Base-by-base conservation (phyloP, 2,113 vertebrate species). In the Struthidea cinerea region DNA sequence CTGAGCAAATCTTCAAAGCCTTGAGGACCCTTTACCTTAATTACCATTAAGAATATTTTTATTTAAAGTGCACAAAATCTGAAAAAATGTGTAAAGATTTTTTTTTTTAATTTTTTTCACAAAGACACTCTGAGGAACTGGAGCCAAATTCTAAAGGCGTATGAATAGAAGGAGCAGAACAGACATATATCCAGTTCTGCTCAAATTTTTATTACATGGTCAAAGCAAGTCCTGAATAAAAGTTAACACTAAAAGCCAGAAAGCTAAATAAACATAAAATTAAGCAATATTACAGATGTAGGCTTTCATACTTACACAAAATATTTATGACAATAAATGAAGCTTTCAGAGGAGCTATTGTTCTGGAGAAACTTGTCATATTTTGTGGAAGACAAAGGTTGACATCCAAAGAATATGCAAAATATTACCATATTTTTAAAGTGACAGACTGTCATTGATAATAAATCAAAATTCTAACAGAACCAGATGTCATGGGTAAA, bases 161-260 rank as follows among this genome's bases (percentile, higher is more conserved):
- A 81, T 49, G 32, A 91, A 75, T 3, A 70, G 33, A 93, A 89
- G 11, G 9, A 84, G 11, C 4, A 91, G 65, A 86, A 77, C 14
- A 59, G 22, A 17, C 24, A 32, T 63, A 60, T 41, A 87, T 13
- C 10, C 39, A 61, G 37, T 78, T 87, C 61, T 77, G 32, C 35
- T 90, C 53, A 87, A 9, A 42, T 83, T 73, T 87, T 90, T 22
- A 69, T 87, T 64, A 41, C 3, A 8, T 19, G 15, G 15, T 20
- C 35, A 93, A 94, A 91, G 64, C 56, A 93, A 93, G 61, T 74
- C 52, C 47, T 65, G 28, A 91, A 57, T 82, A 67, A 56, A 77
- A 76, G 13, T 59, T 79, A 76, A 47, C 33, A 76, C 13, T 41
- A 33, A 79, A 80, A 84, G 35, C 64, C n/a, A 42, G 26, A 80